Percentiles rank a stretch among this genome's conserved stretches.
phyloP scores from a whole-genome alignment of 1,140 invertebrate species.

The Linepithema humile region DNA sequence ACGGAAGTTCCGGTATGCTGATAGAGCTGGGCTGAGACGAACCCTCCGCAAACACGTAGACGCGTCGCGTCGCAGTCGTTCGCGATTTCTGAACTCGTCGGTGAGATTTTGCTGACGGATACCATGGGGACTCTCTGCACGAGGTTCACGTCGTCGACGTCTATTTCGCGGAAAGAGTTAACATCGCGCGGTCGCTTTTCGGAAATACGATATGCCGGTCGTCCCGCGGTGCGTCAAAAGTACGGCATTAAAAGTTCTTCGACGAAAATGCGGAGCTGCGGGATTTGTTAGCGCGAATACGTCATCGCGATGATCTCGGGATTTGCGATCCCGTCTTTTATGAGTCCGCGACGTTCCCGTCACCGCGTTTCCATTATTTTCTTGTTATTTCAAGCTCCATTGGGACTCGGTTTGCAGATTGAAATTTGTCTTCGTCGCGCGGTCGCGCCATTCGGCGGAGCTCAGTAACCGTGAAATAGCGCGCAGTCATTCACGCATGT shows the following conservation, averaged over 20 bases:
- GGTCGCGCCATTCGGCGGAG: not conserved
- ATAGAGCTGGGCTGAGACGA: conserved; percentile 14
- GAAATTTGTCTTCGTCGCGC: not conserved
- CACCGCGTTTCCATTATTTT: not conserved
- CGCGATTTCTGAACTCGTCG: conserved; percentile 40
- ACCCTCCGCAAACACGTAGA: conserved; percentile 7
- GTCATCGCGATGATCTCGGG: not conserved
- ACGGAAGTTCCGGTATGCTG: conserved; percentile 23
- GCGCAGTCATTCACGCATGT: not conserved
- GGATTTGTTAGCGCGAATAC: conserved; percentile 3
- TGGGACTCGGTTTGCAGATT: not conserved
- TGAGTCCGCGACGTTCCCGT: not conserved
- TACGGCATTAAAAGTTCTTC: not conserved
- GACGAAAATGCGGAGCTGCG: not conserved
- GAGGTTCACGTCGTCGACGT: conserved; percentile 4
- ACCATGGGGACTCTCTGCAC: not conserved
- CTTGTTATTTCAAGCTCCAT: not conserved
- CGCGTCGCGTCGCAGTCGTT: not conserved
- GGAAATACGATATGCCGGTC: not conserved
- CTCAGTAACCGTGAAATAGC: not conserved
- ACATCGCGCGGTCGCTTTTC: not conserved
- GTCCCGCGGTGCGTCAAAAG: not conserved
- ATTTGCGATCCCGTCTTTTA: not conserved
- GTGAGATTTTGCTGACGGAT: not conserved
- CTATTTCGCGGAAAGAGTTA: not conserved